Percentiles rank a stretch among this genome's conserved stretches.
Conservation (phyloP, 2,888 invertebrate species). For the Rapana venosa region DNA sequence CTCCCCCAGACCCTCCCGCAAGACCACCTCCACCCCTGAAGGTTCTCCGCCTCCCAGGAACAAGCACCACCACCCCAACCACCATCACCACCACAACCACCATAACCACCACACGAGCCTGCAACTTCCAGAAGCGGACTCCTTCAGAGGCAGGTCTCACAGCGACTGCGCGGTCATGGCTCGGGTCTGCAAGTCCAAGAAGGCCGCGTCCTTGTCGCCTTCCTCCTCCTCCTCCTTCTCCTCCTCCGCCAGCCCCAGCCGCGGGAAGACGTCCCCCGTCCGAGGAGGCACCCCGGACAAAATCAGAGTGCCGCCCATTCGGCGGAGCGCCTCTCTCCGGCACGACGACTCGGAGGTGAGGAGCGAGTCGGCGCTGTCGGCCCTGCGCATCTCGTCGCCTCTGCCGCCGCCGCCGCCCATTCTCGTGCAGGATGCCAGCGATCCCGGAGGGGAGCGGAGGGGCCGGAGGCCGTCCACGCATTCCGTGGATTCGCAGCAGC, state of each 20-base stretch:
- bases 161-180: conserved; percentile 29
- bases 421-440: neutral
- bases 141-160: conserved; percentile 24
- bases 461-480: conserved; percentile 10
- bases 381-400: neutral
- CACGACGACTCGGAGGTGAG: neutral
- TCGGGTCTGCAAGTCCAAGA: neutral
- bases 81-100: neutral
- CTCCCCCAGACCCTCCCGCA: neutral
- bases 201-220: neutral
- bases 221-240: too few species aligned
- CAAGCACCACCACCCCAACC: neutral
- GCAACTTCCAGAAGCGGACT: neutral
- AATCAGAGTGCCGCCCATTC: neutral
- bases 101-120: conserved; percentile 10
- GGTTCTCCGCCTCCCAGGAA: neutral
- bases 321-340: neutral
- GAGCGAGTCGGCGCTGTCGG: neutral
- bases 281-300: neutral
- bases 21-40: neutral
- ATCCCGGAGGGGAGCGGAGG: neutral
- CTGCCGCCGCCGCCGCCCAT: conserved; percentile 16
- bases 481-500: conserved; percentile 17
- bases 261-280: neutral
- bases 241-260: neutral